These are phyloP conservation scores for Myotis findleyi DNA, from an alignment of 2,797 vertebrate genomes.

Conservation along the genomic window DNA sequence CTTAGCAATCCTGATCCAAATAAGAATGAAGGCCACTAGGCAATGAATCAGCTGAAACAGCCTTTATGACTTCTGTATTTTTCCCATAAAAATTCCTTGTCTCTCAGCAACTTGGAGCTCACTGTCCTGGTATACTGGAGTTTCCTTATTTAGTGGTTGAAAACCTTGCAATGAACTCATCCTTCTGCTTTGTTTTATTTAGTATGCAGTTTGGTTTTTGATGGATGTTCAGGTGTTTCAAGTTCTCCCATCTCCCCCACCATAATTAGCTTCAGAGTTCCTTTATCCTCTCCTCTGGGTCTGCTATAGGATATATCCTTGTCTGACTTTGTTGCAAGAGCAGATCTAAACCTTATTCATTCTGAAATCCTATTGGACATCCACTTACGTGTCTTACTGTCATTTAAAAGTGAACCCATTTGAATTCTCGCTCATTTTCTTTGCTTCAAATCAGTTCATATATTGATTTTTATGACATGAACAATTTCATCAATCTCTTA, in stretches of 20 bases:
- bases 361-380: background rate
- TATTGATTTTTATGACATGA: background rate
- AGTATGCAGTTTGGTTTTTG: background rate
- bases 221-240: background rate
- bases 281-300: background rate
- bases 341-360: background rate
- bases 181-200: background rate
- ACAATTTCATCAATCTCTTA: background rate
- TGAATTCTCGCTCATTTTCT: background rate
- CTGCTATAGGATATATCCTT: fast-evolving
- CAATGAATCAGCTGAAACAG: background rate
- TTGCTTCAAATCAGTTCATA: background rate
- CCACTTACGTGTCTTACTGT: background rate
- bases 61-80: background rate
- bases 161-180: background rate
- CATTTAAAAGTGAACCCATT: background rate
- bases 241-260: background rate
- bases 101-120: background rate
- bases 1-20: background rate
- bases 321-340: background rate
- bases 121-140: background rate
- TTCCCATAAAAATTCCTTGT: background rate
- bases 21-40: background rate
- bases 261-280: background rate
- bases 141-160: background rate